Base-by-base conservation (phyloP, 1,140 invertebrate genomes). In the Meteorus sp. region DNA sequence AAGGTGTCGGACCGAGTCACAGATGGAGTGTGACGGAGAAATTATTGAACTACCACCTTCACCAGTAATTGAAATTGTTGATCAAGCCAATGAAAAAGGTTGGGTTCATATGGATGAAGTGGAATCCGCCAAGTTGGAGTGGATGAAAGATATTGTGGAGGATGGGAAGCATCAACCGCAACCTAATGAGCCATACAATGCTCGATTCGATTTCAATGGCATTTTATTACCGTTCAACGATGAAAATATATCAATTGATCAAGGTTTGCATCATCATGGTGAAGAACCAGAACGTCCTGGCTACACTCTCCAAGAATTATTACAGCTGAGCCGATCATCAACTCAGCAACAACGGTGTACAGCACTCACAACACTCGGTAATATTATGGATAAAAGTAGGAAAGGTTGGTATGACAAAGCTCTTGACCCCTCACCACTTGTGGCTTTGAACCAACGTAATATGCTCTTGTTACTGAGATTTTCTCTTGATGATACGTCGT, bases 261-360 rank as follows among this genome's bases (percentile, higher is more conserved):
- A 85, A 52, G 88, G 87, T 43, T 80, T 97, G 4, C 93, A 94
- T 80, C 91, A 96, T 78, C 94, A 97, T 76, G 94, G 93, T 1
- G 89, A 94, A 66, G 94, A 97, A 77, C 89, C 92, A 19, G 89
- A 93, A 65, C 84, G 93, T 68, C 89, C 94, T 13, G 94, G 94
- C 0, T 97, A 97, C 71, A 89, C 90, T 1, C 69, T 97, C 1
- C 88, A 90, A 65, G 94, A 97, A 81, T 75, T 97, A 0, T 86
- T 95, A 68, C 86, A 90, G 62, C 74, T 96, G 2, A 81, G 70
- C 83, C 87, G 81, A 77, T 89, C 81, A 70, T 87, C 72, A 65
- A 83, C 82, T 44, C 74, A 82, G 23, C 92, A 94, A 67, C 94
- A 97, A 74, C 85, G 91, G 64, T 85, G 88, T 2, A 81, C 91